phyloP scores from a whole-genome alignment of 2,113 vertebrate genomes.

The Siniperca chuatsi region DNA sequence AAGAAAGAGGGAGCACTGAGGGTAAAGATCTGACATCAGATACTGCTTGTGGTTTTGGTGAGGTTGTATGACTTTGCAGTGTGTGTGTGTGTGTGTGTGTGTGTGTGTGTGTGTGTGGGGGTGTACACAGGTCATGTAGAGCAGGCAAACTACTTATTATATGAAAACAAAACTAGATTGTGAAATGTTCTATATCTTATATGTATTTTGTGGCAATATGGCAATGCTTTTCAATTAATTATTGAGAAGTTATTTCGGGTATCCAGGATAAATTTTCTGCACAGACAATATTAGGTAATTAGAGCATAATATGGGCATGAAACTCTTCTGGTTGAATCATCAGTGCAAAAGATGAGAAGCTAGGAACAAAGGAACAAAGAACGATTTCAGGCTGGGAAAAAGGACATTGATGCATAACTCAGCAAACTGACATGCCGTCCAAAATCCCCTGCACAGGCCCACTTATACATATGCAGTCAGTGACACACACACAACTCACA shows the following conservation, averaged over 20 bases:
- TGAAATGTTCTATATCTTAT: not conserved
- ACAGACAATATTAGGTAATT: too few relatives aligned
- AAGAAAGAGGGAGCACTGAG: conserved; percentile 16
- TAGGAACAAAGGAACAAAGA: conserved; percentile 35
- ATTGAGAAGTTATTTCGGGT: not conserved
- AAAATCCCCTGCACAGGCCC: conserved; percentile 56
- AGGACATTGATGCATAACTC: conserved; percentile 54
- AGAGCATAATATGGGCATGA: not conserved
- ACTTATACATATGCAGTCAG: conserved; percentile 65
- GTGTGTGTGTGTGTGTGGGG: not conserved
- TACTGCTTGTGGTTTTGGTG: conserved; percentile 45
- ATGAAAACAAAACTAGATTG: not conserved
- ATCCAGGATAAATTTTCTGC: not conserved
- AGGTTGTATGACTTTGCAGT: conserved; percentile 30
- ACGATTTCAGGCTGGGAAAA: conserved; percentile 31
- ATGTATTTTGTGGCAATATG: not conserved
- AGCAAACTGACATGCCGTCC: conserved; percentile 45
- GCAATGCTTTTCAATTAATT: not conserved
- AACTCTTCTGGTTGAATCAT: not conserved
- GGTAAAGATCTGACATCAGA: conserved; percentile 45
- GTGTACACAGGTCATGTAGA: conserved; percentile 7
- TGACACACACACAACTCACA: conserved; percentile 49
- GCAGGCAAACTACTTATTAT: not conserved
- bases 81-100: conserved; percentile 3
- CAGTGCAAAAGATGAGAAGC: not conserved